A percentile compares a stretch with the other conserved stretches of the same genome.
Evolutionary conservation across 2,888 invertebrate genomes (phyloP).

Genomic region (Lymantria monacha): DNA sequence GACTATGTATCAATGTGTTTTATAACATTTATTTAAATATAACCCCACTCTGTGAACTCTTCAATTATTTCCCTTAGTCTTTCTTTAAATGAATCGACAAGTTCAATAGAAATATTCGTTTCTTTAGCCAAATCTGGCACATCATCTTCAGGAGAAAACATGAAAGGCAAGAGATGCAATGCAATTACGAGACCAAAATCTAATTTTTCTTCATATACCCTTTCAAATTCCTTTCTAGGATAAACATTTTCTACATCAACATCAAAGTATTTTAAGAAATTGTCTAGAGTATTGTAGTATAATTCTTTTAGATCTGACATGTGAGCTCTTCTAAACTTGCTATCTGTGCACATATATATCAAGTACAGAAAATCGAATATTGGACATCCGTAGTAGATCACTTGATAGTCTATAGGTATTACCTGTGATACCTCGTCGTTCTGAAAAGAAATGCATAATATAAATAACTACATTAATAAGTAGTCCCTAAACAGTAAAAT

Average conservation of each 20-base stretch:
- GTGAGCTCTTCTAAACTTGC: slow-evolving; percentile 43
- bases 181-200: slow-evolving; percentile 43
- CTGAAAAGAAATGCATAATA: slow-evolving; percentile 29
- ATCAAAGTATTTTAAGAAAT: slow-evolving; percentile 43
- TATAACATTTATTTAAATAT: background rate
- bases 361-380: slow-evolving; percentile 48
- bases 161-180: slow-evolving; percentile 31
- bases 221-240: slow-evolving; percentile 42
- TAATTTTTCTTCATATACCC: slow-evolving; percentile 35
- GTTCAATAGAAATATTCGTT: background rate
- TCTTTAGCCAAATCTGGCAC: background rate
- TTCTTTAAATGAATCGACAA: background rate
- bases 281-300: slow-evolving; percentile 41
- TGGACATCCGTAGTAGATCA: slow-evolving; percentile 44
- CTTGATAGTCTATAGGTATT: slow-evolving; percentile 50
- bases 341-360: slow-evolving; percentile 43
- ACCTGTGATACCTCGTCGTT: slow-evolving; percentile 39
- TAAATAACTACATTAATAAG: background rate
- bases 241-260: slow-evolving; percentile 41
- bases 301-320: slow-evolving; percentile 40
- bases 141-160: slow-evolving; percentile 38
- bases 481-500: too few relatives aligned
- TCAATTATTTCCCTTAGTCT: slow-evolving; percentile 24
- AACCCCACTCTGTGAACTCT: slow-evolving; percentile 23
- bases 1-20: too few relatives aligned